Evolutionary conservation across 2,797 vertebrate species (phyloP).

Genomic region (Martes flavigula): DNA sequence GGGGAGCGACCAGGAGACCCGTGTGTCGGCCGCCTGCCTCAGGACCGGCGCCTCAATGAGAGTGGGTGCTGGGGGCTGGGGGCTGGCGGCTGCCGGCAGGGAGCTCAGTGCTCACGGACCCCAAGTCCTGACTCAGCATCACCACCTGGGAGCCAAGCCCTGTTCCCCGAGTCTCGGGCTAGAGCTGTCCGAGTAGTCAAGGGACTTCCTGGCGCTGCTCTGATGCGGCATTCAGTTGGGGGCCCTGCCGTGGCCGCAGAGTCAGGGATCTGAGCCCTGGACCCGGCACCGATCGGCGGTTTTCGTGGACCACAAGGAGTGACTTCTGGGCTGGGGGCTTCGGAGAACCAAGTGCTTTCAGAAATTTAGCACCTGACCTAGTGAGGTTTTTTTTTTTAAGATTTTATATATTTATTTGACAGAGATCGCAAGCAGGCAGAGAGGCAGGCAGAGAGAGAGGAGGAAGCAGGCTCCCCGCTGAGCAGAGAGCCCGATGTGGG

Average conservation of each 20-base stretch:
- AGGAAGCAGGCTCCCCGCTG: rapidly evolving
- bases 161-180: not conserved
- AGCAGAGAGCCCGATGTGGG: no score
- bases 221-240: not conserved
- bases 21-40: rapidly evolving
- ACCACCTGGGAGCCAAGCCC: not conserved
- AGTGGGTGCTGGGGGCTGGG: not conserved
- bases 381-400: no score
- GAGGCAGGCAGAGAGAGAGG: no score
- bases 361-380: not conserved
- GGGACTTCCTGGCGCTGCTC: not conserved
- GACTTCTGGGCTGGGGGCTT: not conserved
- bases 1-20: not conserved
- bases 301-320: not conserved
- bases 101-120: not conserved
- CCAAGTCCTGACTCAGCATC: not conserved
- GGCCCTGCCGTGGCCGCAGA: not conserved
- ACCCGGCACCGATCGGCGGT: no score
- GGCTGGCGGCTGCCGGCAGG: not conserved
- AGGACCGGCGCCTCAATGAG: rapidly evolving
- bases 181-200: not conserved
- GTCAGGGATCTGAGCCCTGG: not conserved
- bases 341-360: not conserved
- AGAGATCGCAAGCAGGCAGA: no score
- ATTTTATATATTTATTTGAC: no score